Evolutionary conservation across 1,140 invertebrate genomes (phyloP), one percentile per base, ranked within the genome.

Genomic region (Diachasmimorpha longicaudata): DNA sequence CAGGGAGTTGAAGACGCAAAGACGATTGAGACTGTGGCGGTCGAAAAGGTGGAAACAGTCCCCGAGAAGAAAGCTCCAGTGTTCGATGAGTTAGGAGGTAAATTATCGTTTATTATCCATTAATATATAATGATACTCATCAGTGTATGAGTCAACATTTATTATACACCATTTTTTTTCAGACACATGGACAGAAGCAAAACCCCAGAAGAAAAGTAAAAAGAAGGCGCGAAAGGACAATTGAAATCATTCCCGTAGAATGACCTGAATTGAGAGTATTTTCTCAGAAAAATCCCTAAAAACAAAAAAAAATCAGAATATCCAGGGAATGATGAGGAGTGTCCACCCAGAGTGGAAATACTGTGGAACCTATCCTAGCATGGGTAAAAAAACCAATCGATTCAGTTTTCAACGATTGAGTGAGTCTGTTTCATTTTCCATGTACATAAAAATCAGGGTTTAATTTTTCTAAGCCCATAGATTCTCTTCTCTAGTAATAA

Each of bases 61-160:
- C 81, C 88, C 46, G 82, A 83, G 39, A 86, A 85, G 25, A 82
- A 77, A 74, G 81, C 80, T 72, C 80, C 86, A 44, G 92, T 87
- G 21, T 93, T 93, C 86, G 92, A 94, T 86, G 93, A 94, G 88
- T 86, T 93, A 77, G 93, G 92, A 87, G 93, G 93, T 93, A 89
- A 86, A 78, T 80, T 71, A n/a, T 25, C n/a, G 42, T 66, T 82
- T 74, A 37, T 42, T 39, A 31, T 31, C 6, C 31, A 31, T 31
- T 31, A 31, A 31, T n/a, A n/a, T n/a, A n/a, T n/a, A n/a, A n/a
- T n/a, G n/a, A n/a, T n/a, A n/a, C n/a, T n/a, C n/a, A n/a, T n/a
- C n/a, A n/a, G n/a, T n/a, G n/a, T n/a, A n/a, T n/a, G n/a, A n/a
- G n/a, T n/a, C n/a, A n/a, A n/a, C n/a, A n/a, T n/a, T n/a, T n/a